Conservation (phyloP, 2,113 vertebrate genomes). For the Echinops telfairi region DNA sequence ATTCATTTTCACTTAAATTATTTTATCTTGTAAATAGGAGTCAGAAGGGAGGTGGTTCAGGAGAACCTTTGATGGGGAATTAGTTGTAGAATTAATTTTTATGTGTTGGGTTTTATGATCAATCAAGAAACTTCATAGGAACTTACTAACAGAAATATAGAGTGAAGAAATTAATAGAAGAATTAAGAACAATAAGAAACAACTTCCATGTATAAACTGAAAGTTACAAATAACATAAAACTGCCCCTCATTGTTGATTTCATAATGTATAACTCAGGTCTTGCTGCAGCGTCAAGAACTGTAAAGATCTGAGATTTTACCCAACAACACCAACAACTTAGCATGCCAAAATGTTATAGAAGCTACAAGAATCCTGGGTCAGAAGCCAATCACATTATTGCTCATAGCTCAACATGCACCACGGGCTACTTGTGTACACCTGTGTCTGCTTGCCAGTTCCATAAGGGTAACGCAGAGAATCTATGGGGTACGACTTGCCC, state of each 20-base stretch:
- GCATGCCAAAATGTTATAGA: neutral
- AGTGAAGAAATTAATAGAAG: neutral
- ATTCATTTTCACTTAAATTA: neutral
- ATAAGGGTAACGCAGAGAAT: neutral
- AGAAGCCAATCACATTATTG: neutral
- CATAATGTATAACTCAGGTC: neutral
- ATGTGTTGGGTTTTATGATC: neutral
- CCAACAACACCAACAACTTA: neutral
- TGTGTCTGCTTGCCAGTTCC: neutral
- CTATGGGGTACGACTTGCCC: neutral
- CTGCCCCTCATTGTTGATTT: neutral
- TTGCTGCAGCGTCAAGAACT: neutral
- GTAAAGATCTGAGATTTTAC: neutral
- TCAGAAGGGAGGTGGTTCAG: neutral
- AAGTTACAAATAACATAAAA: conserved; percentile 2
- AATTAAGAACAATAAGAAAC: neutral
- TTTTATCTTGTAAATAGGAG: neutral
- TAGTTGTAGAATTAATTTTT: neutral
- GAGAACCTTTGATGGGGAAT: neutral
- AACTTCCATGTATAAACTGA: neutral
- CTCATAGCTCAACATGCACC: neutral
- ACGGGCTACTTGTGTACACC: neutral
- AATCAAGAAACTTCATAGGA: neutral
- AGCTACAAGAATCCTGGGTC: neutral
- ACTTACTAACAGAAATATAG: conserved; percentile 16